Base-by-base conservation (phyloP, 2,797 vertebrate species). In the Rhyacichthys aspro region DNA sequence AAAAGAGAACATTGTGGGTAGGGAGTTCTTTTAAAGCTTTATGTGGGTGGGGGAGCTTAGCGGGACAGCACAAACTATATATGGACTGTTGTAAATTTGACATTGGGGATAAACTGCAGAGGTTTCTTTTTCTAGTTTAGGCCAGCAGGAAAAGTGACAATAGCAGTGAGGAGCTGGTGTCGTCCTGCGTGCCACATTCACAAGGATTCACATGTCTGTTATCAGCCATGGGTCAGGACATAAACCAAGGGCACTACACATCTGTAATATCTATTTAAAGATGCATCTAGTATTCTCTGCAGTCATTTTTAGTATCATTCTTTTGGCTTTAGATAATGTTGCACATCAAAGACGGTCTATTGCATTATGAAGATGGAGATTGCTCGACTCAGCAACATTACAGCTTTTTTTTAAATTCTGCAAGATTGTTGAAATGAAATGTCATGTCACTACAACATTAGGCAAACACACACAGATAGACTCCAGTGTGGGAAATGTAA, bases 1-100 rank as follows among this genome's bases (percentile, higher is more conserved):
- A 39, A 70, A 70, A 62, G 19, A 43, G 43, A 69, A 55, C 12
- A 23, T 19, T 9, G 67, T 54, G 61, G 53, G 52, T 33, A 46
- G 45, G 45, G 17, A 67, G n/a, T n/a, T n/a, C 17, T 48, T 67
- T 39, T 45, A 12, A 50, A 43, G 43, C 11, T 28, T 45, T 46
- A 49, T 33, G 45, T 48, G 46, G 64, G 61, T 38, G 19, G 37
- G 34, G 1, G 1, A 54, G 54, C 57, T 73, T 45, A 54, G 52
- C 42, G 41, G 47, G 41, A 49, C 36, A 66, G 37, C 34, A 60
- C 54, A 57, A 63, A 60, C 47, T 38, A 55, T 43, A 63, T 18
- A 55, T 28, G 59, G 39, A 41, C 56, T 52, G n/a, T n/a, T n/a
- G n/a, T 57, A 62, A 19, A 34, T 72, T 38, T 72, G 63, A 78